Evolutionary conservation across 1,140 invertebrate species (phyloP).

Genomic region (Hyphantria cunea): DNA sequence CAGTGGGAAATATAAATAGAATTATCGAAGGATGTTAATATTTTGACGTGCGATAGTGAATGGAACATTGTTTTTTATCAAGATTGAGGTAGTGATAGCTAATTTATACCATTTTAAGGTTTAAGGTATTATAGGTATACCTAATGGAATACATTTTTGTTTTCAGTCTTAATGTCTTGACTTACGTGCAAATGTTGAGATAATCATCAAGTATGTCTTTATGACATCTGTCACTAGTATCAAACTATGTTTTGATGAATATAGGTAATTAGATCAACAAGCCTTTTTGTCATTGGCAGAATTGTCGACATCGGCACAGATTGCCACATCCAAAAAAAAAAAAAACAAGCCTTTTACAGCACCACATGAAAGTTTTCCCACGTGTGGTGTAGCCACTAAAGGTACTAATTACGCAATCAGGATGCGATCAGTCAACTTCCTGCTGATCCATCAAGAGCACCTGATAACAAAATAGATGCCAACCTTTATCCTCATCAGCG

Average conservation of each 20-base stretch:
- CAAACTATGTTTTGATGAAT: too few species aligned
- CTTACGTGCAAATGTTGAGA: too few species aligned
- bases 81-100: background rate
- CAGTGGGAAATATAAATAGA: constrained; percentile 50
- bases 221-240: too few species aligned
- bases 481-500: background rate
- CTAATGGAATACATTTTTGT: too few species aligned
- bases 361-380: constrained; percentile 37
- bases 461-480: constrained; percentile 43
- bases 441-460: constrained; percentile 20
- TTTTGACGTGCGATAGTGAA: constrained; percentile 26
- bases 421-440: constrained; percentile 58
- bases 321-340: too few species aligned
- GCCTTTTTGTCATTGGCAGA: too few species aligned
- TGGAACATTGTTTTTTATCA: constrained; percentile 15
- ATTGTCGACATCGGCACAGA: too few species aligned
- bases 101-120: background rate
- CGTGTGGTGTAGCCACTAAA: constrained; percentile 9
- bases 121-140: too few species aligned
- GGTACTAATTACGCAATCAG: constrained; percentile 37
- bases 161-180: too few species aligned
- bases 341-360: too few species aligned
- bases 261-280: too few species aligned
- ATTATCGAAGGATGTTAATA: constrained; percentile 36
- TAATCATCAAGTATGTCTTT: too few species aligned